phyloP scores from a whole-genome alignment of 2,113 vertebrate genomes.

The Ondatra zibethicus region DNA sequence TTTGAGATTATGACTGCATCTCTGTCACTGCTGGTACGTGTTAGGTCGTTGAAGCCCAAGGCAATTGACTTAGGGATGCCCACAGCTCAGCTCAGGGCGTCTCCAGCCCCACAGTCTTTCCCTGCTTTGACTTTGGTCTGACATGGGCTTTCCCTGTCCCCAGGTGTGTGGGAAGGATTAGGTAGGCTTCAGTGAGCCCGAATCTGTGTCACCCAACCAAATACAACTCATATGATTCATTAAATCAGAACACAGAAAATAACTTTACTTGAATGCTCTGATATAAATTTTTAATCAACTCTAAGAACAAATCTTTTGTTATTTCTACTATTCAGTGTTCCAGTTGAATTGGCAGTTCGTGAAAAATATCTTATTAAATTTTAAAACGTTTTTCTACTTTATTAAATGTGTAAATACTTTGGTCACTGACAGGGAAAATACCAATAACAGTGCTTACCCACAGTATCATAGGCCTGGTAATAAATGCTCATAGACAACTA shows the following conservation, averaged over 20 bases:
- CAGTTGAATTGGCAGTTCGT: constrained; percentile 92
- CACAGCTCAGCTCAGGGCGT: constrained; percentile 83
- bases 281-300: constrained; percentile 97
- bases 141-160: constrained; percentile 91
- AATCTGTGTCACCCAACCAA: constrained; percentile 92
- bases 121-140: constrained; percentile 94
- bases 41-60: constrained; percentile 86
- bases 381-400: constrained; percentile 89
- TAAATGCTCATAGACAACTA: constrained; percentile 58
- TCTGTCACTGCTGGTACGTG: constrained; percentile 77
- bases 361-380: constrained; percentile 98
- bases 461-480: constrained; percentile 62
- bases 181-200: constrained; percentile 93
- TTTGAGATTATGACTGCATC: constrained; percentile 75
- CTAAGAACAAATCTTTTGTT: constrained; percentile 99
- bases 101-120: constrained; percentile 82
- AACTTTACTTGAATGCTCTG: constrained; percentile 99
- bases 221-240: constrained; percentile 95
- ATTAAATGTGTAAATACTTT: constrained; percentile 80
- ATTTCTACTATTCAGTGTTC: constrained; percentile 89
- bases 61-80: constrained; percentile 85
- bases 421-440: constrained; percentile 79
- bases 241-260: constrained; percentile 99
- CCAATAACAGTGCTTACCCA: constrained; percentile 68
- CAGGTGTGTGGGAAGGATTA: constrained; percentile 91